Evolutionary conservation across 2,797 vertebrate species (phyloP).

Genomic region (Pelodytes ibericus): DNA sequence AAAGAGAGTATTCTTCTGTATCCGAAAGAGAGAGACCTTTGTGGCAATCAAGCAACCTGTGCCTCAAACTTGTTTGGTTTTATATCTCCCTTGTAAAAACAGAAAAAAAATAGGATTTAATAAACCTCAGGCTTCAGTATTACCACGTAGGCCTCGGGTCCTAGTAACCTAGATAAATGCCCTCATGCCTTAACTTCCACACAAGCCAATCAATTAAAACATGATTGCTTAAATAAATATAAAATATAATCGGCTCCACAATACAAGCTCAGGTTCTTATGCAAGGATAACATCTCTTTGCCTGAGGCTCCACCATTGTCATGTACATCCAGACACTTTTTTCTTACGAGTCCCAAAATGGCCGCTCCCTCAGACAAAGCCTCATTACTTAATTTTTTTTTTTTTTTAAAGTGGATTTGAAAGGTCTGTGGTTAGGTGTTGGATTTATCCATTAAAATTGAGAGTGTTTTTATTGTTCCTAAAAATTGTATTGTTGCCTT

Average conservation of each 20-base stretch:
- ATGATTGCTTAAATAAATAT: not conserved
- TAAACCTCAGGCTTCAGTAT: slow-evolving; percentile 36
- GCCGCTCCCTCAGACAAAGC: slow-evolving; percentile 21
- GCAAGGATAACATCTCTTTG: slow-evolving; percentile 22
- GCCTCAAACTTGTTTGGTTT: not conserved
- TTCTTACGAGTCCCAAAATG: slow-evolving; percentile 25
- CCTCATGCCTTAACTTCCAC: slow-evolving; percentile 39
- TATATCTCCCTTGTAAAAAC: slow-evolving; percentile 1
- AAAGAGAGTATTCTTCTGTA: not conserved
- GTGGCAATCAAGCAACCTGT: not conserved
- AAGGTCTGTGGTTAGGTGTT: slow-evolving; percentile 16
- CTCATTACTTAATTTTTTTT: not conserved
- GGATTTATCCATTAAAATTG: slow-evolving; percentile 31
- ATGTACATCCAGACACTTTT: slow-evolving; percentile 15
- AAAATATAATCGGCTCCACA: slow-evolving; percentile 5
- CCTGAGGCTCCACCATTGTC: slow-evolving; percentile 22
- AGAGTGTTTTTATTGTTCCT: slow-evolving; percentile 37
- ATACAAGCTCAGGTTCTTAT: slow-evolving; percentile 45
- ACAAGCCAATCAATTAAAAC: slow-evolving; percentile 30
- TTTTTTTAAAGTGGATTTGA: slow-evolving; percentile 14
- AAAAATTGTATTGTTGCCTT: slow-evolving; percentile 39
- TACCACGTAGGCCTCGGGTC: slow-evolving; percentile 12
- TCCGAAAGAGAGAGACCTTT: not conserved
- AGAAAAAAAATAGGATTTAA: not conserved
- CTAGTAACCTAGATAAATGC: slow-evolving; percentile 13